Conservation (phyloP, 2,113 vertebrate species). For the Struthio camelus region DNA sequence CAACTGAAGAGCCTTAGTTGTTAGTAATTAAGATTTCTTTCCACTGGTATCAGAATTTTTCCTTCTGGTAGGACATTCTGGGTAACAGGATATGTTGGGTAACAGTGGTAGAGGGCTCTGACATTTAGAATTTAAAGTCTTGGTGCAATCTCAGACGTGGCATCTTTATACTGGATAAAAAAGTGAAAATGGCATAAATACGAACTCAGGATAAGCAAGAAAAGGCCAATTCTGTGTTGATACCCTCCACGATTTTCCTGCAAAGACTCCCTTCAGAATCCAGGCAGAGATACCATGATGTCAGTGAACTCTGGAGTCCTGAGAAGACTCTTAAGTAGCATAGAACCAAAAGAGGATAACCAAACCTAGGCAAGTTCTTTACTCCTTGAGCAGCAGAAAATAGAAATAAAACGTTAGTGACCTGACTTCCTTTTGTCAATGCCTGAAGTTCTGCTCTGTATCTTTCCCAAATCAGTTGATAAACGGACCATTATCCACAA, state of each 20-base stretch:
- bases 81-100: not conserved
- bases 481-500: not conserved
- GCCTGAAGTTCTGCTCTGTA: not conserved
- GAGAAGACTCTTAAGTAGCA: not conserved
- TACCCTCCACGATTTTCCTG: not conserved
- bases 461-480: not conserved
- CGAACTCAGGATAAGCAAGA: not conserved
- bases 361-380: not conserved
- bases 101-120: not conserved
- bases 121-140: not conserved
- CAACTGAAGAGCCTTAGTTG: not conserved
- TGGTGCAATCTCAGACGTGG: not conserved
- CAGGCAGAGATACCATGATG: not conserved
- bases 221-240: not conserved
- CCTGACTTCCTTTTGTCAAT: not conserved
- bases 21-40: not conserved
- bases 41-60: not conserved
- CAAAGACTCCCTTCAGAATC: not conserved
- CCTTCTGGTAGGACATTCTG: not conserved
- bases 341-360: no score
- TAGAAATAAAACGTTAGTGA: not conserved
- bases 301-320: not conserved
- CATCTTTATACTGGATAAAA: not conserved
- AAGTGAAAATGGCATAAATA: not conserved
- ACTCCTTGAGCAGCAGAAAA: not conserved